These are phyloP conservation scores for Danio jaintianensis DNA, from an alignment of 2,797 vertebrate genomes.

Conservation along the genomic window DNA sequence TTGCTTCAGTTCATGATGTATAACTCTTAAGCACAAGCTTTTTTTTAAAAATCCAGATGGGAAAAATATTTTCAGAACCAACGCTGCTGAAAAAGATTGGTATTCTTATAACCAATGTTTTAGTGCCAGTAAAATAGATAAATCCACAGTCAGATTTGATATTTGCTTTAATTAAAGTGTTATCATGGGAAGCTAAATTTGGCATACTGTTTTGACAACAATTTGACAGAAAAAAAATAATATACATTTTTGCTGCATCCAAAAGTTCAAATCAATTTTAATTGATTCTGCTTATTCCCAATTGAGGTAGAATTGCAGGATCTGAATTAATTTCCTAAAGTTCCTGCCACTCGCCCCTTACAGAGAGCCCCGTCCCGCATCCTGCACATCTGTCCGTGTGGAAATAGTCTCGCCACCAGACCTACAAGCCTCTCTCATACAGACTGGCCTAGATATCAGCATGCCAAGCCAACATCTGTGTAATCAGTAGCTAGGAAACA, in stretches of 20 bases:
- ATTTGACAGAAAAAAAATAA: not conserved
- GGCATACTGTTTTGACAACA: too few relatives aligned
- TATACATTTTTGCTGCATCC: not conserved
- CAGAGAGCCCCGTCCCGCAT: not conserved
- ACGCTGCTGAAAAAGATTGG: too few relatives aligned
- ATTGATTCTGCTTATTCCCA: not conserved
- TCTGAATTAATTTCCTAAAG: not conserved
- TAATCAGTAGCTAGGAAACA: conserved; percentile 64
- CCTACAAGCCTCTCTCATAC: conserved; percentile 67
- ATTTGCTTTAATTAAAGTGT: too few relatives aligned
- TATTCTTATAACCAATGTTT: not conserved
- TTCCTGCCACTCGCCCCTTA: not conserved
- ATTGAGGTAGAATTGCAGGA: not conserved
- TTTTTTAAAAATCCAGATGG: too few relatives aligned
- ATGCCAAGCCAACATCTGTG: conserved; percentile 66
- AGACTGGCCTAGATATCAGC: conserved; percentile 73
- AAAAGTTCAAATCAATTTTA: not conserved
- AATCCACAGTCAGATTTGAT: too few relatives aligned
- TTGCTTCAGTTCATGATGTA: too few relatives aligned
- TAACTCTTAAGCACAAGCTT: too few relatives aligned
- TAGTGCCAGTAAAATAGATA: not conserved
- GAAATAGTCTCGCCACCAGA: conserved; percentile 46
- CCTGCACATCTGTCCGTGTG: conserved; percentile 41
- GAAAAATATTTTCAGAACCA: too few relatives aligned
- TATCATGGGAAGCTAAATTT: too few relatives aligned